Conservation (phyloP, 1,140 invertebrate species). For the Drosophila micromelanica region DNA sequence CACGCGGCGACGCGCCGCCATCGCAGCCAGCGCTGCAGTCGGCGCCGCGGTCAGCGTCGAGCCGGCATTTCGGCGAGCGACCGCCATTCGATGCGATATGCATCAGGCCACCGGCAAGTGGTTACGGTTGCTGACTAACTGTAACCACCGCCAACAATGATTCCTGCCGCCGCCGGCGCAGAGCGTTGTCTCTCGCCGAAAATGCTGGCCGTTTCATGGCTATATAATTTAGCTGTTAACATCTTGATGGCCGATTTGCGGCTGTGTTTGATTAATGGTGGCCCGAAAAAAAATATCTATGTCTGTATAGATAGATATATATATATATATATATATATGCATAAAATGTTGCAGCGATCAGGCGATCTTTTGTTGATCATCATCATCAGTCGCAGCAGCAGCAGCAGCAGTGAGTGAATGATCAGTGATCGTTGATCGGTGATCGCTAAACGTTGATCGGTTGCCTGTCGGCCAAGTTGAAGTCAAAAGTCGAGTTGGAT, state of each 20-base stretch:
- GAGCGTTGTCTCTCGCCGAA: conserved; percentile 1
- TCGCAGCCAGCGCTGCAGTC: neutral
- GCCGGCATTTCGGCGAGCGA: conserved; percentile 24
- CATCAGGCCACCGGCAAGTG: conserved; percentile 42
- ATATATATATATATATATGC: no score
- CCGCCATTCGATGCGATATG: conserved; percentile 64
- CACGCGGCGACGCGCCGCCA: conserved; percentile 28
- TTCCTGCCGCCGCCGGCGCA: conserved; percentile 19
- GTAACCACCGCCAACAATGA: conserved; percentile 15
- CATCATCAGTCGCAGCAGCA: neutral
- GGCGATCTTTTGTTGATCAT: conserved; percentile 2
- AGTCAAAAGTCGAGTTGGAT: conserved; percentile 29
- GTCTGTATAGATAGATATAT: no score
- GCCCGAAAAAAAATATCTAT: conserved; percentile 1
- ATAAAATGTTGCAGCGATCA: neutral
- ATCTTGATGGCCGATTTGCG: conserved; percentile 57
- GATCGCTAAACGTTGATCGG: conserved; percentile 1
- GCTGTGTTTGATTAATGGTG: conserved; percentile 53
- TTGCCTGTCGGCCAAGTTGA: conserved; percentile 15
- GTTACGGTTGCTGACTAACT: conserved; percentile 29
- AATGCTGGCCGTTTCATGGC: conserved; percentile 37
- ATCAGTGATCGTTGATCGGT: conserved; percentile 8
- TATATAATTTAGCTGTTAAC: conserved; percentile 63
- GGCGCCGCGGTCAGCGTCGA: neutral
- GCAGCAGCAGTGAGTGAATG: conserved; percentile 3